phyloP scores from a whole-genome alignment of 2,888 invertebrate species.

The Hybos culiciformis region DNA sequence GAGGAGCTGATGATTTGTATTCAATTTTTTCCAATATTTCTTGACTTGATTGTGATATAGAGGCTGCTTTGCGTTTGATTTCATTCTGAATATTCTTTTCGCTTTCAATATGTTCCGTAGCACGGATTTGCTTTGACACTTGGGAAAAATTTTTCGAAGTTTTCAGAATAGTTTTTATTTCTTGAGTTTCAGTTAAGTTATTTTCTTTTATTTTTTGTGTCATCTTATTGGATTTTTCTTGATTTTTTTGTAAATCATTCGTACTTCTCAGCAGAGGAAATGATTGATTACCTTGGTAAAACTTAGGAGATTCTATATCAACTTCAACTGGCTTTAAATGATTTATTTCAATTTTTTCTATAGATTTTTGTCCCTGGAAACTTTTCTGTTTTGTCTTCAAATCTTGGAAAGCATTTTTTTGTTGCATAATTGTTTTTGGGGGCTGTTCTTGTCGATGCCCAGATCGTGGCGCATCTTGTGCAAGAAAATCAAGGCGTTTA shows the following conservation, averaged over 20 bases:
- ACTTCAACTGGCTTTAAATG: background rate
- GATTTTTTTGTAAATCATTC: background rate
- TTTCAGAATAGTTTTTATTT: background rate
- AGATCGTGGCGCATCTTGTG: background rate
- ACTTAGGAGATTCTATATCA: background rate
- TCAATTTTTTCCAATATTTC: slow-evolving; percentile 8
- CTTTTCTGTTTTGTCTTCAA: background rate
- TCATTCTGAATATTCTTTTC: slow-evolving; percentile 6
- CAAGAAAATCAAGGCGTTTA: background rate
- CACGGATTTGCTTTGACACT: background rate
- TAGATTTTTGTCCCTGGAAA: too few relatives aligned
- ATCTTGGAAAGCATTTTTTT: background rate
- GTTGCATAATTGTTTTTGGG: background rate
- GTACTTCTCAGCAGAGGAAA: too few relatives aligned
- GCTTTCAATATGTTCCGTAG: background rate
- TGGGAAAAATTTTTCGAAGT: background rate
- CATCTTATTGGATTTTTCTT: background rate
- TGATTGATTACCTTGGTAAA: too few relatives aligned
- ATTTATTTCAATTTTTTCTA: too few relatives aligned
- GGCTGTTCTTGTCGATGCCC: background rate
- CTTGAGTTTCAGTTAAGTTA: background rate
- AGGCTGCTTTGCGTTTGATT: background rate
- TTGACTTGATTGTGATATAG: slow-evolving; percentile 9
- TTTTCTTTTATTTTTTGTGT: background rate
- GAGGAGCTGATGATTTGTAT: slow-evolving; percentile 31